Evolutionary conservation across 2,888 invertebrate genomes (phyloP).

Genomic region (Euproctis similis): DNA sequence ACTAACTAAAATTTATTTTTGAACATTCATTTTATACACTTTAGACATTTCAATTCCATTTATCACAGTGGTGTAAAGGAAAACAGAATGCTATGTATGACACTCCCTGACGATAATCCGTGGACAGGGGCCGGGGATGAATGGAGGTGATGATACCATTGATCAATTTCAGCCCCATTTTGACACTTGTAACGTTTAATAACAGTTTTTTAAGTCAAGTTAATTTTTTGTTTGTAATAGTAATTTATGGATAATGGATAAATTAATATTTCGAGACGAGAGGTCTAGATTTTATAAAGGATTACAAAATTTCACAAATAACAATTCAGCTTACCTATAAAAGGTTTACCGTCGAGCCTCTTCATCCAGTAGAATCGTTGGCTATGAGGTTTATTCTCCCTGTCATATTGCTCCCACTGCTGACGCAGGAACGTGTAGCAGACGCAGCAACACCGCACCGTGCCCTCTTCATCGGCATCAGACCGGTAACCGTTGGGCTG

Average conservation of each 20-base stretch:
- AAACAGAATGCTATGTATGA: too few species aligned
- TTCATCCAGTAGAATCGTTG: conserved; percentile 95
- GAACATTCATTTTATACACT: too few species aligned
- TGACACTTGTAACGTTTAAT: conserved; percentile 38
- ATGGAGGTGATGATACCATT: conserved; percentile 17
- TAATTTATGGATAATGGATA: too few species aligned
- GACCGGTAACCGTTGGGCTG: conserved; percentile 85
- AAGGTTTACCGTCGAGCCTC: conserved; percentile 91
- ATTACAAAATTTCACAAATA: too few species aligned
- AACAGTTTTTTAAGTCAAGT: conserved; percentile 27
- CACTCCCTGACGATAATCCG: conserved; percentile 29
- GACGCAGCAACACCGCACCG: conserved; percentile 86
- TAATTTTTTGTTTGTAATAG: too few species aligned
- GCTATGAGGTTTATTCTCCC: conserved; percentile 87
- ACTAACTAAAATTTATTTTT: too few species aligned
- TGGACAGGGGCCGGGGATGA: conserved; percentile 19
- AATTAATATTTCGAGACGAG: too few species aligned
- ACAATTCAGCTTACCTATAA: conserved; percentile 76
- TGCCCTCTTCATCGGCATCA: conserved; percentile 60
- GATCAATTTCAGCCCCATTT: conserved; percentile 27
- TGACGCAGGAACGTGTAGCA: conserved; percentile 90
- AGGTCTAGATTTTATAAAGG: too few species aligned
- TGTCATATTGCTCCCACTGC: conserved; percentile 95
- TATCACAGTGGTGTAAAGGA: too few species aligned
- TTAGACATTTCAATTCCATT: too few species aligned